Evolutionary conservation across 2,797 vertebrate genomes (phyloP).

Genomic region (Helarctos malayanus): DNA sequence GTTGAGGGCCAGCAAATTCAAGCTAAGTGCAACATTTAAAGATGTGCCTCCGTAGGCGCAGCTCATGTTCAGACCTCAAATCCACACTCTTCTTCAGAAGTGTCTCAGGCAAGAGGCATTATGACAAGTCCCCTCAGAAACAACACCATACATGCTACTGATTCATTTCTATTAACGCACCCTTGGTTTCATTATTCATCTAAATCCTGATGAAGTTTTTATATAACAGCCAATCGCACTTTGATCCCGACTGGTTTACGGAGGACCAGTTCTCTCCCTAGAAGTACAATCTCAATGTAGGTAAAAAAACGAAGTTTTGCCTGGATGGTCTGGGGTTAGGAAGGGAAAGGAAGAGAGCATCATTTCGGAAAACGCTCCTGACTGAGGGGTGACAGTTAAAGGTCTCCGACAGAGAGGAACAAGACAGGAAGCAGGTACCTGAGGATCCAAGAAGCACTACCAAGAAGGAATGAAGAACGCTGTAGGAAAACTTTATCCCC

Average conservation of each 20-base stretch:
- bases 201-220: background rate
- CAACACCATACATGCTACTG: background rate
- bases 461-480: background rate
- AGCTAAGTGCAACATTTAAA: background rate
- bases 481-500: background rate
- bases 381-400: background rate
- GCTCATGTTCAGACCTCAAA: background rate
- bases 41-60: background rate
- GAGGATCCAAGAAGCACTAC: background rate
- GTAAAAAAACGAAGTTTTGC: slow-evolving; percentile 12
- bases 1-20: slow-evolving; percentile 10
- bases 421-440: background rate
- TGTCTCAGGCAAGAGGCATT: background rate
- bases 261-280: background rate
- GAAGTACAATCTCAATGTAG: background rate
- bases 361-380: slow-evolving; percentile 22
- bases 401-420: background rate
- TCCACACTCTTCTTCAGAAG: slow-evolving; percentile 20
- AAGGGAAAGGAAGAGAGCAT: background rate
- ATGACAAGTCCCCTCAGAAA: background rate
- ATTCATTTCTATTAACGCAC: background rate
- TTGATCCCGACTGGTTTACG: background rate
- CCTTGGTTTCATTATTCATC: slow-evolving; percentile 1
- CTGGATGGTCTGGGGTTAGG: background rate
- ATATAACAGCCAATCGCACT: background rate